Base-by-base conservation (phyloP, 2,113 vertebrate genomes). In the Microcebus jonahi region DNA sequence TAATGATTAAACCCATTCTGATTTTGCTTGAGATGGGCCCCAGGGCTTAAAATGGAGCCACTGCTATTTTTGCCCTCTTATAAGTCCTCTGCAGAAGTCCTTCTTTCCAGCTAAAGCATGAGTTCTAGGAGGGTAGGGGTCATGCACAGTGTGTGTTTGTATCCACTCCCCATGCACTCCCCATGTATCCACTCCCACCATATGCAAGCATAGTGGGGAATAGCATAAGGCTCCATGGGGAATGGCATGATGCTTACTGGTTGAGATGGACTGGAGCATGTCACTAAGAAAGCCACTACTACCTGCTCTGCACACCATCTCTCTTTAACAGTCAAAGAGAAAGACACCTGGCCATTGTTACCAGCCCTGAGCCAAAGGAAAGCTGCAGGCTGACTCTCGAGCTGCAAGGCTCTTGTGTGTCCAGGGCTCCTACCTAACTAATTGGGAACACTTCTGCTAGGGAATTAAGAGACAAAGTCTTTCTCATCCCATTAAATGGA, bases 101-200 rank as follows among this genome's bases (percentile, higher is more conserved):
- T 94, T 76, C 71, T 87, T 89, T 36, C 34, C 68, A 75, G 15
- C 12, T 25, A 31, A 82, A 23, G 25, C 18, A 3, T 45, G 34
- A 73, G 27, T 36, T 79, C 61, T 21, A 61, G 25, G 34, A 88
- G 75, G 27, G 13, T 9, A 65, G 17, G 13, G 50, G 42, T 39
- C 50, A 10, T 12, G 6, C 0, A 2, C 9, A 31, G 21, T 48
- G n/a, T 87, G 36, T 65, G 4, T 90, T 59, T 76, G 5, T 63
- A 34, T 68, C 21, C 5, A 8, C 8, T 67, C 29, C 39, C 55
- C 31, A 61, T 36, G 70, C 50, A 39, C 36, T 4, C 8, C 0
- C 0, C n/a, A n/a, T n/a, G n/a, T n/a, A n/a, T n/a, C n/a, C 50
- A 39, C 36, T 4, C 8, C 0, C 0, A 21, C 36, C 42, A 4